Conservation (phyloP, 2,888 invertebrate genomes). For the Pachydiplax longipennis region DNA sequence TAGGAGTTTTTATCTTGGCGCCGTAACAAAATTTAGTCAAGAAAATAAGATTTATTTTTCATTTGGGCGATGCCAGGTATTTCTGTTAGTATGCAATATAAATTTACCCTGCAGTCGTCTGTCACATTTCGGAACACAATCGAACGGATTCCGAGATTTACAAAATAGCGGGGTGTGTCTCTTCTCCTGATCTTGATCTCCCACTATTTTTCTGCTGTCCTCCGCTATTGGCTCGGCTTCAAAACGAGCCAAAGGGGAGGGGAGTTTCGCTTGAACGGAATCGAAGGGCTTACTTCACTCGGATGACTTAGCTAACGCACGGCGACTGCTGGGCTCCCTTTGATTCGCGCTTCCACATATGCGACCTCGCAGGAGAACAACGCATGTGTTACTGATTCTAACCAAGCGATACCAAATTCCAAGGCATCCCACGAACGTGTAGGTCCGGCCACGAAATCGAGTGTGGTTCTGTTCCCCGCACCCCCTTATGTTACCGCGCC, state of each 20-base stretch:
- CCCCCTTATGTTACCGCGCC: background rate
- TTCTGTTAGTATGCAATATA: too few relatives aligned
- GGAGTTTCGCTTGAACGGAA: constrained; percentile 21
- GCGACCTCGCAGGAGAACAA: background rate
- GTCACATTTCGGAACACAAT: background rate
- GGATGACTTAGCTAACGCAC: constrained; percentile 22
- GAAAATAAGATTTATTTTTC: too few relatives aligned
- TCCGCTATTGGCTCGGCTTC: background rate
- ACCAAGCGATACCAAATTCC: background rate
- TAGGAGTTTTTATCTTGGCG: too few relatives aligned
- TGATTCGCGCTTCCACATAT: background rate
- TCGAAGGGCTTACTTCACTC: constrained; percentile 35
- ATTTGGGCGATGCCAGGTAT: too few relatives aligned
- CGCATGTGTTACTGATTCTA: background rate
- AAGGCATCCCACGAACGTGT: background rate
- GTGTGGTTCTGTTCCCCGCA: too few relatives aligned
- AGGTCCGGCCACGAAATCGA: too few relatives aligned
- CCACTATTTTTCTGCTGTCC: background rate
- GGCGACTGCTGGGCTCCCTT: background rate
- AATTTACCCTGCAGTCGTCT: too few relatives aligned
- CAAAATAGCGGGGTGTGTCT: background rate
- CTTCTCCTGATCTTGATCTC: background rate
- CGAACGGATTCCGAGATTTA: background rate
- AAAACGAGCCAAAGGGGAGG: constrained; percentile 9
- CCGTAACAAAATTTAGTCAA: too few relatives aligned